Percentiles rank a stretch among this genome's conserved stretches.
Evolutionary conservation across 2,888 invertebrate species (phyloP).

Genomic region (Eupithecia subfuscata): DNA sequence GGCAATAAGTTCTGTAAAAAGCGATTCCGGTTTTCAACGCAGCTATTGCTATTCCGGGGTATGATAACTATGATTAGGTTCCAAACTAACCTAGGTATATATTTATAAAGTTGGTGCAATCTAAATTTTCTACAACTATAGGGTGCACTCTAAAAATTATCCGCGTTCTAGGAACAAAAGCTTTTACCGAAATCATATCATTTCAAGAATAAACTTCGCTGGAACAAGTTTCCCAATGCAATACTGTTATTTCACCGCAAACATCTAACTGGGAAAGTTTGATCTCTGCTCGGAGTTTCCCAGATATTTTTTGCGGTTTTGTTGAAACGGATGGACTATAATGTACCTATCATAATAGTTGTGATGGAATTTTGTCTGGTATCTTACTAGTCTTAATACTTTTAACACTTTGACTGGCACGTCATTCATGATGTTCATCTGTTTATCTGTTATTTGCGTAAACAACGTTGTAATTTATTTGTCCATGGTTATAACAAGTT

Average conservation of each 20-base stretch:
- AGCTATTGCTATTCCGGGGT: not conserved
- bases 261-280: slow-evolving; percentile 32
- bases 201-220: slow-evolving; percentile 7
- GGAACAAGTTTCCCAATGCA: slow-evolving; percentile 12
- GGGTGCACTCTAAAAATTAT: slow-evolving; percentile 7
- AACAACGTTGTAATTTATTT: too few relatives aligned
- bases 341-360: not conserved
- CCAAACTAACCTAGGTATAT: too few relatives aligned
- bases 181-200: slow-evolving; percentile 6
- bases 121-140: not conserved
- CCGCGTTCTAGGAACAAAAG: not conserved
- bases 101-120: not conserved
- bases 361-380: not conserved
- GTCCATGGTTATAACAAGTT: too few relatives aligned
- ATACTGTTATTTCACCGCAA: slow-evolving; percentile 48
- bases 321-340: slow-evolving; percentile 3
- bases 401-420: too few relatives aligned
- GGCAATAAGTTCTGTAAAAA: too few relatives aligned
- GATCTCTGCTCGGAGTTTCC: slow-evolving; percentile 26
- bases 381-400: too few relatives aligned
- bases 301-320: slow-evolving; percentile 47
- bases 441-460: too few relatives aligned
- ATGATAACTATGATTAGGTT: not conserved
- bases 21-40: not conserved
- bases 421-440: too few relatives aligned